These are phyloP conservation scores for Gouania willdenowi DNA, from an alignment of 2,797 vertebrate species.

Conservation along the genomic window DNA sequence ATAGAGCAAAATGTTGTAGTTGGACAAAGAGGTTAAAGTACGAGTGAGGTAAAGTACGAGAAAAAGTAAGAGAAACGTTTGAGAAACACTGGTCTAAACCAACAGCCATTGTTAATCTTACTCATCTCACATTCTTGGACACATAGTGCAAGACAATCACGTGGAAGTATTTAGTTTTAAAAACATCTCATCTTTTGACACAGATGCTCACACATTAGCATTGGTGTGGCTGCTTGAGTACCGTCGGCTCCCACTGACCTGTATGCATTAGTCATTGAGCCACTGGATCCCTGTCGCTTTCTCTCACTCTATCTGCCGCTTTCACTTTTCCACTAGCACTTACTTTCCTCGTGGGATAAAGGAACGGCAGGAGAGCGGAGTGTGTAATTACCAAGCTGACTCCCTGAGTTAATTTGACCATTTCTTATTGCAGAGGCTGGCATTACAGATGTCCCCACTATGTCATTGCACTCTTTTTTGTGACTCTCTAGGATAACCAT, in stretches of 20 bases:
- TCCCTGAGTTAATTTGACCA: constrained; percentile 17
- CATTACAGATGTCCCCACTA: constrained; percentile 17
- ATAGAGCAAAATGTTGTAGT: no score
- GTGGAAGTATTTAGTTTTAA: constrained; percentile 21
- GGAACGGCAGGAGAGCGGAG: constrained; percentile 21
- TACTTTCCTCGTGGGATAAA: constrained; percentile 41
- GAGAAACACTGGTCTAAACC: no score
- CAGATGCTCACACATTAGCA: constrained; percentile 13
- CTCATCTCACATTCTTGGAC: no score
- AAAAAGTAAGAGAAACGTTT: no score
- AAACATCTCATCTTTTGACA: constrained; percentile 19
- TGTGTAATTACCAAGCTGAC: constrained; percentile 33
- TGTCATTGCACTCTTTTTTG: constrained; percentile 2
- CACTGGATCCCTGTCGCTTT: constrained; percentile 17
- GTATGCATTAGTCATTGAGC: constrained; percentile 46
- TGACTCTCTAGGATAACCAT: constrained; percentile 29
- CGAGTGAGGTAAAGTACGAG: no score
- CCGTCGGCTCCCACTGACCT: constrained; percentile 44
- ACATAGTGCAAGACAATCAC: constrained; percentile 22
- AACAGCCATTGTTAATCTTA: no score
- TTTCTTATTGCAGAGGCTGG: constrained; percentile 7
- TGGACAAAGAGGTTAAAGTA: no score
- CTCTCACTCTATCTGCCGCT: constrained; percentile 2
- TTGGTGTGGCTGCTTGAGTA: constrained; percentile 9
- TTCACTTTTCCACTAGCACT: constrained; percentile 13